Evolutionary conservation across 2,113 vertebrate genomes (phyloP), one percentile per base, ranked within the genome.

Genomic region (Hyaena hyaena): DNA sequence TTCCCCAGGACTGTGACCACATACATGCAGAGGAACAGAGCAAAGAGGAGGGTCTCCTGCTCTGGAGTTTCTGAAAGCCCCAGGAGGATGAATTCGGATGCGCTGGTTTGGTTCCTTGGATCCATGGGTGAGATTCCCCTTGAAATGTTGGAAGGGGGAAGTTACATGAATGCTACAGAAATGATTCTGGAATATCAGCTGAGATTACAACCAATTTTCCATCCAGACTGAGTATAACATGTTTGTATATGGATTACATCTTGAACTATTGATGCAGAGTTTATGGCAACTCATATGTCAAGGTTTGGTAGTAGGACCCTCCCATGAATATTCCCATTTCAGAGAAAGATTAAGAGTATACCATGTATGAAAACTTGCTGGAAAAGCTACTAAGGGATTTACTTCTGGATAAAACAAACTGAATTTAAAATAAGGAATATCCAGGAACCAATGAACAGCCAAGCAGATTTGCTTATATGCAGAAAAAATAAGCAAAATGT

Each of bases 1-100:
- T 98, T 98, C 8, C 97, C 98, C 23, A 69, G 0, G 0, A 35
- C 79, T 0, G 86, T 98, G 88, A 97, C 28, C 43, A 97, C 1
- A 4, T 98, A 98, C 91, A 93, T 90, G 86, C 79, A 93, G 77
- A 98, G 84, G 66, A 98, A 98, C 12, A 97, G 45, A 21, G 79
- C 58, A 11, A 92, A 98, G 76, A 98, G 98, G 19, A 96, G 45
- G 0, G 85, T 74, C 21, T 98, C 88, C 2, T 93, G 95, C 0
- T 97, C 94, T 24, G 76, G 77, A 0, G 79, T 87, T 19, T 98
- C 97, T 58, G 97, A 84, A 43, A 98, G 98, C 16, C 97, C 98
- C 53, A 98, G 88, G 12, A 98, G 97, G 39, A 98, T 86, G 39
- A 98, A 98, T 26, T 97, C 94, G 0, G 55, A 73, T 0, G 71